phyloP scores from a whole-genome alignment of 2,888 invertebrate genomes.

The Phortica magna region DNA sequence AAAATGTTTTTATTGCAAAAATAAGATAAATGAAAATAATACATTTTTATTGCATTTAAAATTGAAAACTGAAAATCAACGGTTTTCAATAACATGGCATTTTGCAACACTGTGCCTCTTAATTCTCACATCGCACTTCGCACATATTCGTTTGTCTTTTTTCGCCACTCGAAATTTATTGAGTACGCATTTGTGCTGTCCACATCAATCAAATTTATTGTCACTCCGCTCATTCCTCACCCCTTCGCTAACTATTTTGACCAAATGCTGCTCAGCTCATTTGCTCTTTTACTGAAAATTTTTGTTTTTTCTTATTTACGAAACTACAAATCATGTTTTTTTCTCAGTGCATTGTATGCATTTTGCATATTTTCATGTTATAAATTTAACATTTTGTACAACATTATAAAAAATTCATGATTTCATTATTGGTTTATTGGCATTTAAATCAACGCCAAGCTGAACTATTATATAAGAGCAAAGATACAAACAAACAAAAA shows the following conservation, averaged over 20 bases:
- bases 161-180: slow-evolving; percentile 12
- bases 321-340: slow-evolving; percentile 15
- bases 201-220: slow-evolving; percentile 49
- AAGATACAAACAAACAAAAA: neutral
- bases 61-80: too few species aligned
- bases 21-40: slow-evolving; percentile 46
- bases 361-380: neutral
- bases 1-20: neutral
- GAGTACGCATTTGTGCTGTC: slow-evolving; percentile 45
- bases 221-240: neutral
- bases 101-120: neutral
- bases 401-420: neutral
- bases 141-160: neutral
- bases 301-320: slow-evolving; percentile 27
- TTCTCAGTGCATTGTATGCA: slow-evolving; percentile 44
- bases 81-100: slow-evolving; percentile 5
- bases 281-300: slow-evolving; percentile 37
- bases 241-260: neutral
- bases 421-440: slow-evolving; percentile 9
- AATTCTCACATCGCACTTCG: neutral
- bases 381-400: neutral
- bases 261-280: neutral
- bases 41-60: slow-evolving; percentile 32
- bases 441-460: neutral
- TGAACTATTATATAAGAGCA: neutral